Conservation (phyloP, 1,140 invertebrate species). For the Bombus polaris region DNA sequence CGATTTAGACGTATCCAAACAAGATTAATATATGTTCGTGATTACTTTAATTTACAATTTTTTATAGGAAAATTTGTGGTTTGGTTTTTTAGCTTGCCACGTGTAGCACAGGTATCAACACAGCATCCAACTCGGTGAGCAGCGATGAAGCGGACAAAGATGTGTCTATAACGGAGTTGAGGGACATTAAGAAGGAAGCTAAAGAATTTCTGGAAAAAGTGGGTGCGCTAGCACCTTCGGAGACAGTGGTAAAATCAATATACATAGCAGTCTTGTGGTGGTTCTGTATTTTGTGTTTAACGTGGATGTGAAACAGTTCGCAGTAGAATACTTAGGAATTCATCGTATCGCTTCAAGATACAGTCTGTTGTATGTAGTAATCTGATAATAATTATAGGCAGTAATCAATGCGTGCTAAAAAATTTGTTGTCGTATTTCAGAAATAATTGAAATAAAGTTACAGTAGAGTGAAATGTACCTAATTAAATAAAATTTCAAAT, state of each 20-base stretch:
- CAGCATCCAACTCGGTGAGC: not conserved
- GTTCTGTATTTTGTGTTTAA: not conserved
- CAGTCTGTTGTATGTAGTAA: not conserved
- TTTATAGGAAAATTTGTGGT: not conserved
- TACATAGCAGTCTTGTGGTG: not conserved
- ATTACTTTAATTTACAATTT: not conserved
- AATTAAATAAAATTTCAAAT: no score
- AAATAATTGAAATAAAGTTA: not conserved
- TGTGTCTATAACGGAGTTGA: slow-evolving; percentile 34
- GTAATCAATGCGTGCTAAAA: not conserved
- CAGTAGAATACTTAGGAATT: not conserved
- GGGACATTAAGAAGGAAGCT: slow-evolving; percentile 17
- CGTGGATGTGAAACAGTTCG: not conserved
- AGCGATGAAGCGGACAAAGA: slow-evolving; percentile 7
- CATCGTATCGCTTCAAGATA: not conserved
- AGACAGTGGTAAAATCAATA: not conserved
- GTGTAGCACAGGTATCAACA: not conserved
- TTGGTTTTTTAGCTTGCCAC: slow-evolving; percentile 9
- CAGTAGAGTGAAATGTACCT: not conserved
- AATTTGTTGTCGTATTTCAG: no score
- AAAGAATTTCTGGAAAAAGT: not conserved
- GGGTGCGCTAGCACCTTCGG: fast-evolving
- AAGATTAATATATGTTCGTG: not conserved
- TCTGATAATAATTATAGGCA: not conserved
- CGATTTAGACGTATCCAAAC: not conserved